Conservation (phyloP, 2,113 vertebrate species). For the Serinus canaria region DNA sequence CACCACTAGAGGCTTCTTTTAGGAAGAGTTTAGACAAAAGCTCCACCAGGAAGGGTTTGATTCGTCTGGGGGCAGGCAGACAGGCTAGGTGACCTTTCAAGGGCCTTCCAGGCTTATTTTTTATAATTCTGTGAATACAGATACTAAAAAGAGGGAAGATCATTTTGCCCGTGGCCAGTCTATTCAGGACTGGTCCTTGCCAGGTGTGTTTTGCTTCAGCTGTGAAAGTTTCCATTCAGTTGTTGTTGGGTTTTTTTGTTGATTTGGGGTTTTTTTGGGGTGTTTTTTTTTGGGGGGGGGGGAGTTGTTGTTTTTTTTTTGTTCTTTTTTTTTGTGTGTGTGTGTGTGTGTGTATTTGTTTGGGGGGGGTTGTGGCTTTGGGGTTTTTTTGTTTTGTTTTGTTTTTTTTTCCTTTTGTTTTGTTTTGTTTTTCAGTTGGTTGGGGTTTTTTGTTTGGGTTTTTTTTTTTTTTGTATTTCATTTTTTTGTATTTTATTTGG, state of each 20-base stretch:
- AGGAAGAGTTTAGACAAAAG: slow-evolving; percentile 49
- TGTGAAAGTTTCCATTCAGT: neutral
- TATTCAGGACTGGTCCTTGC: slow-evolving; percentile 29
- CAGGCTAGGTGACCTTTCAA: slow-evolving; percentile 54
- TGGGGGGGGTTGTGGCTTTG: too few relatives aligned
- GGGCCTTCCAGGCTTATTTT: slow-evolving; percentile 61
- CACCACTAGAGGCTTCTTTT: slow-evolving; percentile 47
- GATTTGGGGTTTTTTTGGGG: neutral
- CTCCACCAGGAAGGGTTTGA: slow-evolving; percentile 41
- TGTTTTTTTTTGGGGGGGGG: too few relatives aligned
- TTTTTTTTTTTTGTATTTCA: too few relatives aligned
- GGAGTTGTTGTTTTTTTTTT: too few relatives aligned
- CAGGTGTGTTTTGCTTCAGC: slow-evolving; percentile 15
- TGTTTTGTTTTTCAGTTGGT: too few relatives aligned
- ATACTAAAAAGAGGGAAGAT: slow-evolving; percentile 33
- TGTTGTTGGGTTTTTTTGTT: neutral
- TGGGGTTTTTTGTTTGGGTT: neutral
- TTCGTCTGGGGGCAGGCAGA: slow-evolving; percentile 22
- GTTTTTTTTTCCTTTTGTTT: too few relatives aligned
- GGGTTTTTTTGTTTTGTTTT: too few relatives aligned
- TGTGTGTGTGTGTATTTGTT: too few relatives aligned
- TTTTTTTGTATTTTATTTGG: neutral
- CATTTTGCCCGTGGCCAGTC: slow-evolving; percentile 42
- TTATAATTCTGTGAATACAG: slow-evolving; percentile 20
- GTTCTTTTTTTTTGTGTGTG: too few relatives aligned